Evolutionary conservation across 2,797 vertebrate genomes (phyloP).

Genomic region (Fistularia commersonii): DNA sequence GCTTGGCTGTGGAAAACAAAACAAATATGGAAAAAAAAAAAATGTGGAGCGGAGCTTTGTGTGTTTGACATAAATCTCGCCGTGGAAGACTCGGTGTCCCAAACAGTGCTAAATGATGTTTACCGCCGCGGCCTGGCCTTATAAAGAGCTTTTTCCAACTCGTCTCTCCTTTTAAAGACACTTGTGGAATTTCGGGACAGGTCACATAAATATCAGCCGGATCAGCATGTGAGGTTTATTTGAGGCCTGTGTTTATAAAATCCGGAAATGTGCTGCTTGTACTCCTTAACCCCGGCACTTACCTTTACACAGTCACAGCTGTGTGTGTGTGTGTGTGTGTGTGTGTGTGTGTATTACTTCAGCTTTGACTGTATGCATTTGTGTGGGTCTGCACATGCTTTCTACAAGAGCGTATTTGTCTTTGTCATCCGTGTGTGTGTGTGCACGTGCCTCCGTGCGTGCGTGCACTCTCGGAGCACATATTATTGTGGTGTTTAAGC

Average conservation of each 20-base stretch:
- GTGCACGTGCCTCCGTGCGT: slow-evolving; percentile 14
- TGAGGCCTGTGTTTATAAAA: slow-evolving; percentile 84
- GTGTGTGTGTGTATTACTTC: slow-evolving; percentile 18
- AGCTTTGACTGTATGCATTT: neutral
- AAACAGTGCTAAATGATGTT: slow-evolving; percentile 82
- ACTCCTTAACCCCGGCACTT: slow-evolving; percentile 63
- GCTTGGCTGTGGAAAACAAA: slow-evolving; percentile 2
- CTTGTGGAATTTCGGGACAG: slow-evolving; percentile 78
- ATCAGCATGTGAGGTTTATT: slow-evolving; percentile 81
- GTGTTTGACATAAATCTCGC: slow-evolving; percentile 79
- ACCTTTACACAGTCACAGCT: slow-evolving; percentile 59
- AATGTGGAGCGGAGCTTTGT: slow-evolving; percentile 35
- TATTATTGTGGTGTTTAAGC: slow-evolving; percentile 59
- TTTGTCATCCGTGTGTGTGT: slow-evolving; percentile 19
- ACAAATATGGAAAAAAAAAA: slow-evolving; percentile 14
- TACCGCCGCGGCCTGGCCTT: slow-evolving; percentile 82
- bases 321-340: slow-evolving; percentile 27
- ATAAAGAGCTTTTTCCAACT: slow-evolving; percentile 84
- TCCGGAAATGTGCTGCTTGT: slow-evolving; percentile 71
- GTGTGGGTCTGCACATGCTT: slow-evolving; percentile 9
- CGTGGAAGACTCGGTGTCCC: slow-evolving; percentile 71
- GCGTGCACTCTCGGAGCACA: slow-evolving; percentile 41
- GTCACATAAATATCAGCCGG: slow-evolving; percentile 84
- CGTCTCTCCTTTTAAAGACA: slow-evolving; percentile 85
- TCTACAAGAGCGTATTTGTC: neutral